phyloP scores from a whole-genome alignment of 2,113 vertebrate genomes.

The Ptychochromis oligacanthus region DNA sequence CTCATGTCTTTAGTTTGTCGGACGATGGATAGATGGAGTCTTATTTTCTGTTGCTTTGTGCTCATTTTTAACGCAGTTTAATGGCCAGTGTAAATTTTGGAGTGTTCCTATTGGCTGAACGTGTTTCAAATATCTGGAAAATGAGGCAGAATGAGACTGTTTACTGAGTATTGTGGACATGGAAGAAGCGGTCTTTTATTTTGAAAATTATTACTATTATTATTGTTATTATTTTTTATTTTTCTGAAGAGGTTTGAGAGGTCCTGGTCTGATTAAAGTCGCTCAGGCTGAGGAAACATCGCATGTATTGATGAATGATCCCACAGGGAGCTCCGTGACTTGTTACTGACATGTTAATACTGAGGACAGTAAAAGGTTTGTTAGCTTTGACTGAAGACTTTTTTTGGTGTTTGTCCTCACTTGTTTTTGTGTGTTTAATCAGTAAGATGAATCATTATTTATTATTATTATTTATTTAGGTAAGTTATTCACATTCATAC shows the following conservation, averaged over 20 bases:
- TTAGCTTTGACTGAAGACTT: background rate
- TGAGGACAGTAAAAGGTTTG: background rate
- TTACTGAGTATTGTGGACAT: background rate
- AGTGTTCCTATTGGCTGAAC: background rate
- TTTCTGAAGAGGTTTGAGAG: background rate
- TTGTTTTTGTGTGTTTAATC: conserved; percentile 2
- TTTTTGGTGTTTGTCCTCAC: background rate
- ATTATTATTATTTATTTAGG: too few relatives aligned
- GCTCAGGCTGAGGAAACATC: background rate
- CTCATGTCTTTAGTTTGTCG: background rate
- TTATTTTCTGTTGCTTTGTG: background rate
- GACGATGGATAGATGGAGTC: background rate
- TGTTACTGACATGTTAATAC: background rate
- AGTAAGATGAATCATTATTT: too few relatives aligned
- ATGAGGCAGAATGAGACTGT: background rate
- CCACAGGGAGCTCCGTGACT: background rate
- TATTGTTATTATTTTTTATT: too few relatives aligned
- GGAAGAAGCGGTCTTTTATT: background rate
- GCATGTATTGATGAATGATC: background rate
- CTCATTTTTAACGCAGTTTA: too few relatives aligned
- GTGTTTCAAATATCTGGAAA: background rate
- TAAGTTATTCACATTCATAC: rapidly evolving
- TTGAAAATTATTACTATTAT: too few relatives aligned
- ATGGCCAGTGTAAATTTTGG: background rate
- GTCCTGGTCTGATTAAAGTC: too few relatives aligned